A percentile compares a stretch with the other conserved stretches of the same genome.
Conservation (phyloP, 2,888 invertebrate genomes). For the Salticus scenicus region DNA sequence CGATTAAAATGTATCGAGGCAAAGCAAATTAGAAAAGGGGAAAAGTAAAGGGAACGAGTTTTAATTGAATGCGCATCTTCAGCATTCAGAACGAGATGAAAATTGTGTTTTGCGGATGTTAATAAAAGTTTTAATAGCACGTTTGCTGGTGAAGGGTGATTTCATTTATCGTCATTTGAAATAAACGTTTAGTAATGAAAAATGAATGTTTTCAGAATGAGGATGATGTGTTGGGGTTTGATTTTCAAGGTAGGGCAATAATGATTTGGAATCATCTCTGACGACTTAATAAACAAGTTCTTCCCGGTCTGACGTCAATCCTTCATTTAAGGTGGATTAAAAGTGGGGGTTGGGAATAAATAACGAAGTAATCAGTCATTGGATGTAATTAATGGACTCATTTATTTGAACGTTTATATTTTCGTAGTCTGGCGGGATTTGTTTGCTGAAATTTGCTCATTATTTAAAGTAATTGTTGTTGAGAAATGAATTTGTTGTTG, state of each 20-base stretch:
- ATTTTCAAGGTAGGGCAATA: not conserved
- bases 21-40: slow-evolving; percentile 6
- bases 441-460: too few species aligned
- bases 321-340: not conserved
- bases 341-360: too few species aligned
- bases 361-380: too few species aligned
- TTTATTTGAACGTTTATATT: too few species aligned
- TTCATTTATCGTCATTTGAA: slow-evolving; percentile 3
- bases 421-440: too few species aligned
- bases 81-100: not conserved
- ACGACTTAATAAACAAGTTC: not conserved
- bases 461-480: too few species aligned
- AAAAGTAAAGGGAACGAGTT: not conserved
- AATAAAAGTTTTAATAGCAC: not conserved
- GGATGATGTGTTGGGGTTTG: not conserved
- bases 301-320: not conserved
- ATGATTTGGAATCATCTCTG: not conserved
- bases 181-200: not conserved
- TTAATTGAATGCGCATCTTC: slow-evolving; percentile 1
- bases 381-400: too few species aligned
- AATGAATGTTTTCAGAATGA: not conserved
- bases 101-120: slow-evolving; percentile 3
- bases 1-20: slow-evolving; percentile 2
- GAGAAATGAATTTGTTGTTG: too few species aligned
- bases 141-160: slow-evolving; percentile 1